Evolutionary conservation across 1,140 invertebrate genomes (phyloP), one percentile per base, ranked within the genome.

Genomic region (Papilio machaon): DNA sequence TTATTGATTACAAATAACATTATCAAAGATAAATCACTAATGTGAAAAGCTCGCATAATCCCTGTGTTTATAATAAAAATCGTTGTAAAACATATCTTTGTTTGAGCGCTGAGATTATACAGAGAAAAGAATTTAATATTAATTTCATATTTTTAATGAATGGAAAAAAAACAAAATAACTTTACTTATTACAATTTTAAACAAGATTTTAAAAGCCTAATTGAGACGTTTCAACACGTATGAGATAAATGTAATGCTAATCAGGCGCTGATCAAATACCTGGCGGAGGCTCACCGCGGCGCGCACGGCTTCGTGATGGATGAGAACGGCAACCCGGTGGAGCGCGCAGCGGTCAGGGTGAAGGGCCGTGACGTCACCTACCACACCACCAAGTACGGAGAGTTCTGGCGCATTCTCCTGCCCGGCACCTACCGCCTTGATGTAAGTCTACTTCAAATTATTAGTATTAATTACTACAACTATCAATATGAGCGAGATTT

Each of bases 371-470:
- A 98, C 89, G 97, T 99, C 80, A 97, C 97, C 19, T 98, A 98
- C 91, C 97, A 97, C 88, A 98, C 97, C 7, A 98, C 98, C 1
- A 97, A 98, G 91, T 97, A 98, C 85, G 98, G 98, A n/a, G 98
- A 99, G 95, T 99, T 98, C 94, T 99, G 98, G 98, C 96, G 98
- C 82, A 97, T 98, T 52, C 94, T 98, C 8, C 87, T 98, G 67
- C 98, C 98, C 2, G 98, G 98, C 87, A 95, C 96, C 54, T 98
- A 99, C 92, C 97, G 96, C 85, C 90, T 98, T 35, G 97, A 98
- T 95, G 98, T 98, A 94, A 94, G 86, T 85, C 67, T 74, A 52
- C 46, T 75, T 19, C 23, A 43, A 6, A 43, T 6, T 43, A 43
- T 43, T 43, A 43, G 7, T 43, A 43, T 7, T 43, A 30, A 30